Conservation (phyloP, 2,797 vertebrate species). For the Ambastaia sidthimunki region DNA sequence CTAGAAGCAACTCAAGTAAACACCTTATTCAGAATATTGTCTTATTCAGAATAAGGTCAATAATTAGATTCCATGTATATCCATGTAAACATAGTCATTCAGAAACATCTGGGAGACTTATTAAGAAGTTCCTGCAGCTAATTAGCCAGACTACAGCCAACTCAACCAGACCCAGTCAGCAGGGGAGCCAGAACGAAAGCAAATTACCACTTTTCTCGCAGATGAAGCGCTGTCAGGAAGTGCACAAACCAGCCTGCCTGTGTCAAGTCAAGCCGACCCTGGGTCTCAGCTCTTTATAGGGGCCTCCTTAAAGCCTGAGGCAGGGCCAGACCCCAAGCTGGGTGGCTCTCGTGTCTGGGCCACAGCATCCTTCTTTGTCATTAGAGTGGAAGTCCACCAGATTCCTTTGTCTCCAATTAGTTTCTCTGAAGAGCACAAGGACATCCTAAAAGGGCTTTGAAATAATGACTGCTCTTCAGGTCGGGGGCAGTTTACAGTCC, state of each 20-base stretch:
- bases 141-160: constrained; percentile 47
- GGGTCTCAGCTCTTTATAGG: constrained; percentile 43
- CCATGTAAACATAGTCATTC: constrained; percentile 5
- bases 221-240: constrained; percentile 46
- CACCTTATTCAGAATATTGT: no score
- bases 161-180: constrained; percentile 44
- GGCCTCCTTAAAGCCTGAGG: constrained; percentile 54
- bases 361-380: constrained; percentile 75
- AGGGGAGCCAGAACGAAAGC: constrained; percentile 55
- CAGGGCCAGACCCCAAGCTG: constrained; percentile 61
- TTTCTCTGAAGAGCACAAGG: constrained; percentile 72
- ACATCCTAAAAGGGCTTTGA: constrained; percentile 77
- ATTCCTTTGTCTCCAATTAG: constrained; percentile 83
- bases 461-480: constrained; percentile 82
- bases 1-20: no score
- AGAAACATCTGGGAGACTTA: constrained; percentile 60
- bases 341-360: constrained; percentile 72
- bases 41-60: no score
- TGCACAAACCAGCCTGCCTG: constrained; percentile 27
- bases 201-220: constrained; percentile 62
- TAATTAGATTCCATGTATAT: no score
- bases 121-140: constrained; percentile 59
- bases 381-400: constrained; percentile 73
- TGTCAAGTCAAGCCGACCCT: constrained; percentile 34
- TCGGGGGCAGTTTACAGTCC: constrained; percentile 63